Percentiles rank a stretch among this genome's conserved stretches.
Conservation (phyloP, 2,797 vertebrate genomes). For the Sebastes ruberrimus region DNA sequence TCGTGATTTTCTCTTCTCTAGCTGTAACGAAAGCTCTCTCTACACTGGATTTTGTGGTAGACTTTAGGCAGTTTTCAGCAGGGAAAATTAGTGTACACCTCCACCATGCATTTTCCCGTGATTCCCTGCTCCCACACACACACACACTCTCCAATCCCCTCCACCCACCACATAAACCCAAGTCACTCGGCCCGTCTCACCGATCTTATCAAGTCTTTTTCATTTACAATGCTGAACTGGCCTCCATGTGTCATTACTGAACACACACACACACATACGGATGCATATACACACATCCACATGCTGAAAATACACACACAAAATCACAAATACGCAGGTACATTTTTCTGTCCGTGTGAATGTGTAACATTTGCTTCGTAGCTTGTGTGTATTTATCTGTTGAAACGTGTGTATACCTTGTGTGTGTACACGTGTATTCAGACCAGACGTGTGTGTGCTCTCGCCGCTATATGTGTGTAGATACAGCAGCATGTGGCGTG, state of each 20-base stretch:
- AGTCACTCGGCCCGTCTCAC: slow-evolving; percentile 54
- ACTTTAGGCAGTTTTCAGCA: not conserved
- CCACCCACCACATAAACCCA: slow-evolving; percentile 40
- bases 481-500: slow-evolving; percentile 59
- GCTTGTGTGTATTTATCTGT: slow-evolving; percentile 49
- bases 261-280: slow-evolving; percentile 11
- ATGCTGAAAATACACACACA: not conserved
- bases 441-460: slow-evolving; percentile 18
- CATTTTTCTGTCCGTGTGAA: slow-evolving; percentile 38
- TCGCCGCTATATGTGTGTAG: slow-evolving; percentile 39
- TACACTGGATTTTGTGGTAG: not conserved
- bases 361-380: slow-evolving; percentile 31
- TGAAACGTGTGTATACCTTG: slow-evolving; percentile 42
- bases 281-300: not conserved
- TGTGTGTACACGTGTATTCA: slow-evolving; percentile 43
- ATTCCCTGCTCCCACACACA: slow-evolving; percentile 15
- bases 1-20: not conserved
- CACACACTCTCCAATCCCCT: not conserved
- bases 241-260: slow-evolving; percentile 50
- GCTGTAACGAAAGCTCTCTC: not conserved
- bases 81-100: slow-evolving; percentile 24
- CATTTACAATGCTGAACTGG: slow-evolving; percentile 69
- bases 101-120: slow-evolving; percentile 22
- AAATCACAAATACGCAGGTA: slow-evolving; percentile 7
- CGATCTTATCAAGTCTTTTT: slow-evolving; percentile 71